A percentile compares a stretch with the other conserved stretches of the same genome.
Conservation (phyloP, 23 tunicate species). For the Aplidium turbinatum region DNA sequence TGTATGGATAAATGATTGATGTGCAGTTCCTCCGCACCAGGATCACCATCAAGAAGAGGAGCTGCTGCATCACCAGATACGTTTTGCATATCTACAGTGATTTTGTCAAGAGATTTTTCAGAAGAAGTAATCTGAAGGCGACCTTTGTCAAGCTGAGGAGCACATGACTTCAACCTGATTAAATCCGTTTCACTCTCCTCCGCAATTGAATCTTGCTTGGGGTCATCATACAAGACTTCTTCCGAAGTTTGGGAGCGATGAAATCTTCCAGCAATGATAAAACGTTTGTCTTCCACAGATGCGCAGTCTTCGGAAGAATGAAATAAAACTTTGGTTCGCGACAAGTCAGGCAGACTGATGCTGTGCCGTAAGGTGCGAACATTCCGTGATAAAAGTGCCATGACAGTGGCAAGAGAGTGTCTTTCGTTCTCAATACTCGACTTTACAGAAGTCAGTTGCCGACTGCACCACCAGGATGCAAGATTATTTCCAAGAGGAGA, state of each 20-base stretch:
- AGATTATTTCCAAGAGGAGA: conserved; percentile 77
- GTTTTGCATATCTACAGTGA: too few relatives aligned
- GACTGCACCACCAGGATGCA: conserved; percentile 63
- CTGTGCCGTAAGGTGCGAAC: conserved; percentile 35
- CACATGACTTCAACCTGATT: too few relatives aligned
- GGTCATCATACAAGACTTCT: neutral
- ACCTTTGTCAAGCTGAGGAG: too few relatives aligned
- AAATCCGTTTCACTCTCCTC: neutral
- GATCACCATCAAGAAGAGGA: too few relatives aligned
- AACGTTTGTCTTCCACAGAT: neutral
- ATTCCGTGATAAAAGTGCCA: conserved; percentile 57
- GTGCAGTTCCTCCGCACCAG: too few relatives aligned
- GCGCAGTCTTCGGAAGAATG: conserved; percentile 2
- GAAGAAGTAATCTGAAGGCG: too few relatives aligned
- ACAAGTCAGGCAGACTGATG: conserved; percentile 75
- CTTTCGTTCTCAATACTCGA: conserved; percentile 26
- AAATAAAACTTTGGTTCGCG: conserved; percentile 37
- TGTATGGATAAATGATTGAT: too few relatives aligned
- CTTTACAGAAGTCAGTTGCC: conserved; percentile 10
- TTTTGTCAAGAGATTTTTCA: too few relatives aligned
- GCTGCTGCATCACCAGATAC: too few relatives aligned
- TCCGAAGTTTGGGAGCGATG: neutral
- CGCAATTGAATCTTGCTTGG: neutral
- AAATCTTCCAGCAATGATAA: neutral
- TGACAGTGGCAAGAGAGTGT: conserved; percentile 52